Evolutionary conservation across 2,797 vertebrate genomes (phyloP).

Genomic region (Alouatta caraya): DNA sequence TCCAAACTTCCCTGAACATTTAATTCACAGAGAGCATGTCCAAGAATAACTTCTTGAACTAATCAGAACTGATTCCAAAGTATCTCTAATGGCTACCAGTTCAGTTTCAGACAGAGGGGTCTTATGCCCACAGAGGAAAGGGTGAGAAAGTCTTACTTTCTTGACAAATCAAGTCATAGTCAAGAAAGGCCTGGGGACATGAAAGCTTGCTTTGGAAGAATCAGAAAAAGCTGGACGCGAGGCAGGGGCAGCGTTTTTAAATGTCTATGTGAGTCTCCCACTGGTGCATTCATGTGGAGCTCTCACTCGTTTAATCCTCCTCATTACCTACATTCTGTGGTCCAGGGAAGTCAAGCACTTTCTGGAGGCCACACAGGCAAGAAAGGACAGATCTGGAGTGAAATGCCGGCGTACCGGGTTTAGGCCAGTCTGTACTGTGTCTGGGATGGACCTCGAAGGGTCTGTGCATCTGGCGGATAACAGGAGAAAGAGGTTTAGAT

Average conservation of each 20-base stretch:
- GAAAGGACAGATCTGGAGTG: not conserved
- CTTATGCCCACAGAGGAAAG: not conserved
- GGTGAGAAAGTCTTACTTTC: not conserved
- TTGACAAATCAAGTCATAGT: not conserved
- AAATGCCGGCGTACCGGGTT: not conserved
- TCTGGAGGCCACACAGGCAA: not conserved
- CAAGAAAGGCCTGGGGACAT: not conserved
- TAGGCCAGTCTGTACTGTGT: not conserved
- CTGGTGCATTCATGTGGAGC: rapidly evolving
- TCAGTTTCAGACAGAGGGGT: not conserved
- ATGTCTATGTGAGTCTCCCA: not conserved
- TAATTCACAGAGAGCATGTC: not conserved
- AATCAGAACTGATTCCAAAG: not conserved
- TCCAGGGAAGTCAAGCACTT: not conserved
- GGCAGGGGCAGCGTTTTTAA: not conserved
- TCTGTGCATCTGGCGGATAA: not conserved
- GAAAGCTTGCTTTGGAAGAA: slow-evolving; percentile 12
- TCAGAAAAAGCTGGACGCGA: not conserved
- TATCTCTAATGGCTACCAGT: not conserved
- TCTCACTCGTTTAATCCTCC: not conserved
- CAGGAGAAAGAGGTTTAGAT: not conserved
- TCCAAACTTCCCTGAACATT: not conserved
- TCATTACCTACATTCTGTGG: not conserved
- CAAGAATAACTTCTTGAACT: not conserved
- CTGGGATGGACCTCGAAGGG: not conserved